Conservation (phyloP, 2,113 vertebrate genomes). For the Neolamprologus tretocephalus region DNA sequence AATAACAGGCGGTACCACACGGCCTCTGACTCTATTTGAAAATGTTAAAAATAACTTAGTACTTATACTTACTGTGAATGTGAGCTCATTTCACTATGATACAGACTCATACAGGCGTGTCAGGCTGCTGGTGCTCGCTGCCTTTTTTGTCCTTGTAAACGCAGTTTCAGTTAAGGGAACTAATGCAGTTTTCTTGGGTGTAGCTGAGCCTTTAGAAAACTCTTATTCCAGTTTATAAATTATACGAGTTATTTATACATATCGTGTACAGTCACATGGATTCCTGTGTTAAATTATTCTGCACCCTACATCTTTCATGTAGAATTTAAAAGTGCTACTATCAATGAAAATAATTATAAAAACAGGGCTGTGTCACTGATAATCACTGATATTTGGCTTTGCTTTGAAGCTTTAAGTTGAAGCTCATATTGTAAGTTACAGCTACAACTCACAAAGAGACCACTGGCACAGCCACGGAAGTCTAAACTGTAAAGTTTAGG, state of each 20-base stretch:
- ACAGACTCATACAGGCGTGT: neutral
- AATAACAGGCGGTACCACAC: neutral
- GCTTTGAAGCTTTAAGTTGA: neutral
- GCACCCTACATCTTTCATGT: too few relatives aligned
- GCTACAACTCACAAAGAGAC: neutral
- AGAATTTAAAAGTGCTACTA: neutral
- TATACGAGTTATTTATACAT: neutral
- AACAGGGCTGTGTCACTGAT: neutral
- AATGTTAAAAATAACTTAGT: neutral
- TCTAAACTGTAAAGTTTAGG: neutral
- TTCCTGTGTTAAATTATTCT: neutral
- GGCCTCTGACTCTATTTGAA: neutral
- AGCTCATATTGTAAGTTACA: neutral
- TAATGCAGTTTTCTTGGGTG: neutral
- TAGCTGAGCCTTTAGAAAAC: neutral
- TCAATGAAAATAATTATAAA: neutral
- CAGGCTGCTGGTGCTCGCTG: neutral
- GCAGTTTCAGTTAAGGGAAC: neutral
- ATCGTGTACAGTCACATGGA: too few relatives aligned
- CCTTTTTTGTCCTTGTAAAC: neutral
- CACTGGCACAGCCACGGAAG: neutral
- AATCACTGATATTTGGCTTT: neutral
- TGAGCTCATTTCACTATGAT: neutral
- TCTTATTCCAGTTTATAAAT: neutral
- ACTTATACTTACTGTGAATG: neutral